Evolutionary conservation across 1,140 invertebrate genomes (phyloP), one percentile per base, ranked within the genome.

Genomic region (Drosophila kanapiae): DNA sequence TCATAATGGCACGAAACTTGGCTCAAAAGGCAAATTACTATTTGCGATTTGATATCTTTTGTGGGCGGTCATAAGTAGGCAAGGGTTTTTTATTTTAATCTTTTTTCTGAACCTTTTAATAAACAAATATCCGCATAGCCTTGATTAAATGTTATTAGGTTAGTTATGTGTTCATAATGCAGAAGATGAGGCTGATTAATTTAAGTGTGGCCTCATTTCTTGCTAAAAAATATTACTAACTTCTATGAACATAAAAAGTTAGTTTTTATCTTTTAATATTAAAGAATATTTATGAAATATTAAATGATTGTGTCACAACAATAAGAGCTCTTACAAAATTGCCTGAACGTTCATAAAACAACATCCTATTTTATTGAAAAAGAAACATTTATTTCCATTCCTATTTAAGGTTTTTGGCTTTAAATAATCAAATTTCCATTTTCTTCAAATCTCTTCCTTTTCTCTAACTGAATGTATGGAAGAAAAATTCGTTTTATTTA

Each of bases 21-120:
- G 11, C 23, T 5, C 13, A n/a, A 10, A 38, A 69, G 0, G 37
- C 29, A 23, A 40, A 51, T 42, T 43, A 2, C 33, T 23, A 16
- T 45, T 27, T 11, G 16, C 18, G 3, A 38, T 37, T 47, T 47
- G 13, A 40, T 2, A 31, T n/a, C 29, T 29, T 3, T 18, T 18
- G 31, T 29, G 33, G 7, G 53, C 18, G 27, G 53, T 53, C 18
- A 47, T 67, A 59, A 67, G 70, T 54, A 58, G 53, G 47, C 62
- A 67, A 76, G 40, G 18, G 11, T 13, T 65, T 76, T 63, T 56
- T 3, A 37, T 63, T 10, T n/a, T 29, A n/a, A 29, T 14, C 5
- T n/a, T 49, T 49, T 14, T 13, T 27, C 14, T 27, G 2, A 1
- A 5, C 6, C 14, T 3, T 47, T 23, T 13, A 11, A 23, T 13